Conservation (phyloP, 1,140 invertebrate species). For the Drosophila sproati region DNA sequence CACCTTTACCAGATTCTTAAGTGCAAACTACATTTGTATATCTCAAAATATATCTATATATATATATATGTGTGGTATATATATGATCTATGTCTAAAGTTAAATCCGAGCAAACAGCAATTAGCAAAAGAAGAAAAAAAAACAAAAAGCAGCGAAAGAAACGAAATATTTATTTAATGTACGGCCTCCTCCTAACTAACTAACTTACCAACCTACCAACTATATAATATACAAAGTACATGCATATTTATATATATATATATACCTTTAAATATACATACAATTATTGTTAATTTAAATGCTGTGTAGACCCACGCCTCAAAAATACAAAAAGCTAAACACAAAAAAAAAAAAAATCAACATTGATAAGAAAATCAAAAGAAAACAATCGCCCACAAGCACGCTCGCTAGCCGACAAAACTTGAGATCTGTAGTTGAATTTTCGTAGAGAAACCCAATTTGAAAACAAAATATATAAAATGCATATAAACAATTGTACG, state of each 20-base stretch:
- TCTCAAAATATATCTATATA: constrained; percentile 32
- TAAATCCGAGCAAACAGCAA: constrained; percentile 52
- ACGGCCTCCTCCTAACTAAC: constrained; percentile 61
- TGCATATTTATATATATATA: constrained; percentile 52
- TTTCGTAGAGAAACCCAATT: constrained; percentile 36
- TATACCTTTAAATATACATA: constrained; percentile 64
- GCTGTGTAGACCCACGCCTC: constrained; percentile 53
- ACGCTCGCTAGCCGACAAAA: constrained; percentile 56
- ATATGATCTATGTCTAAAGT: constrained; percentile 35
- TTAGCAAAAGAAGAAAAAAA: constrained; percentile 32
- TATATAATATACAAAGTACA: constrained; percentile 71
- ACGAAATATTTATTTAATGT: constrained; percentile 77
- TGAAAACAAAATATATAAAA: constrained; percentile 23
- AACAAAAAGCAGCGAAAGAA: constrained; percentile 42
- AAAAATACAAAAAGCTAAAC: constrained; percentile 27
- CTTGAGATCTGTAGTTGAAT: constrained; percentile 47
- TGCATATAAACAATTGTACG: constrained; percentile 34
- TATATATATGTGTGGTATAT: constrained; percentile 20
- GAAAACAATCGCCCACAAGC: constrained; percentile 32
- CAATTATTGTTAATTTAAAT: constrained; percentile 70
- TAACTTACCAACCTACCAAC: constrained; percentile 70
- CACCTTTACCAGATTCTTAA: constrained; percentile 50
- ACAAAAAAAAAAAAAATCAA: constrained; percentile 5
- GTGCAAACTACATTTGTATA: constrained; percentile 31
- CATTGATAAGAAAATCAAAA: constrained; percentile 31